A percentile compares a stretch with the other conserved stretches of the same genome.
Evolutionary conservation across 2,113 vertebrate species (phyloP).

Genomic region (Pleuronectes platessa): DNA sequence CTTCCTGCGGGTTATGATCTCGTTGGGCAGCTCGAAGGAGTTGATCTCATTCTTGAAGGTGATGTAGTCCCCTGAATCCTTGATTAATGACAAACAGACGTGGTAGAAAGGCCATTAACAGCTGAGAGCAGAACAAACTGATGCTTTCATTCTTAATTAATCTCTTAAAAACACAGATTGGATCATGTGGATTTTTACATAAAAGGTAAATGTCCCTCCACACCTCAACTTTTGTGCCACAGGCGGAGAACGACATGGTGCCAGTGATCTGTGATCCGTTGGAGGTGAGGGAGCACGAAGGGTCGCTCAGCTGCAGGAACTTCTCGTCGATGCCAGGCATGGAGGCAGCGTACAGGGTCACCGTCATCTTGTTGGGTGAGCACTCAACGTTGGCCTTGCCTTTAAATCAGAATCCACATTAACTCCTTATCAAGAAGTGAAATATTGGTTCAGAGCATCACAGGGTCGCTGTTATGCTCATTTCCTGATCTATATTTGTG

Average conservation of each 20-base stretch:
- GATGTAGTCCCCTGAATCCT: slow-evolving; percentile 78
- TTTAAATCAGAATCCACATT: slow-evolving; percentile 32
- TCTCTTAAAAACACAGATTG: neutral
- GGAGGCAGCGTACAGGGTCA: slow-evolving; percentile 67
- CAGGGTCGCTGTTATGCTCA: too few species aligned
- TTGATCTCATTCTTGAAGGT: slow-evolving; percentile 77
- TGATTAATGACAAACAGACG: neutral
- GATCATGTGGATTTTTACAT: neutral
- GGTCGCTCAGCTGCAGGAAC: slow-evolving; percentile 72
- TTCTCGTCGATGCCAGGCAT: slow-evolving; percentile 70
- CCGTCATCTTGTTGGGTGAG: slow-evolving; percentile 65
- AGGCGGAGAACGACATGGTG: slow-evolving; percentile 72
- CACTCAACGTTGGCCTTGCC: slow-evolving; percentile 65
- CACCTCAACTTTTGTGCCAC: slow-evolving; percentile 79
- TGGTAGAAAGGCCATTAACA: neutral
- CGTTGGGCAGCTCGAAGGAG: slow-evolving; percentile 54
- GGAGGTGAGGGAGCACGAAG: slow-evolving; percentile 71
- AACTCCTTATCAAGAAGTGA: neutral
- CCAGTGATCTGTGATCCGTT: slow-evolving; percentile 78
- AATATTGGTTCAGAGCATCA: neutral
- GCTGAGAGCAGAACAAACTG: too few species aligned
- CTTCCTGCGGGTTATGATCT: slow-evolving; percentile 68
- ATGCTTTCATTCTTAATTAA: too few species aligned
- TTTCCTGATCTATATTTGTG: too few species aligned
- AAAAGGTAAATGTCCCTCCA: neutral